A percentile compares a stretch with the other conserved stretches of the same genome.
Evolutionary conservation across 2,888 invertebrate genomes (phyloP).

Genomic region (Yponomeuta sedellus): DNA sequence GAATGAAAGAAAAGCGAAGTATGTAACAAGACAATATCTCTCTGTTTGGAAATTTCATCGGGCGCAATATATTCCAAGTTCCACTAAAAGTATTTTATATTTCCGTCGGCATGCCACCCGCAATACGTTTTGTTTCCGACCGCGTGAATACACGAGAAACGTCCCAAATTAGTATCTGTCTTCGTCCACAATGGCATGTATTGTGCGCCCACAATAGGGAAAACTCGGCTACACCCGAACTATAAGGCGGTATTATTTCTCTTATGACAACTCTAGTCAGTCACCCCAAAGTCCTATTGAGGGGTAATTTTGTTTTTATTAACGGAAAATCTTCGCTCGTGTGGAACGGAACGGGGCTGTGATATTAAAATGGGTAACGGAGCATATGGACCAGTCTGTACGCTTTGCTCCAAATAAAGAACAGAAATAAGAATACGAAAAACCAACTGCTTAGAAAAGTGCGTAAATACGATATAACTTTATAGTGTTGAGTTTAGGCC

Average conservation of each 20-base stretch:
- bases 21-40: slow-evolving; percentile 1
- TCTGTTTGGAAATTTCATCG: not conserved
- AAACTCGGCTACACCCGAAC: slow-evolving; percentile 36
- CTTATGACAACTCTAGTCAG: slow-evolving; percentile 34
- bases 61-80: slow-evolving; percentile 3
- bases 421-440: too few species aligned
- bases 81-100: slow-evolving; percentile 25
- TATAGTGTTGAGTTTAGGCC: too few species aligned
- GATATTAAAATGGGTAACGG: slow-evolving; percentile 4
- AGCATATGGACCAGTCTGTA: not conserved
- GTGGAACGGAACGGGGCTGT: not conserved
- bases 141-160: slow-evolving; percentile 34
- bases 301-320: slow-evolving; percentile 5
- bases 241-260: slow-evolving; percentile 43
- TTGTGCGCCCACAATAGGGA: slow-evolving; percentile 48
- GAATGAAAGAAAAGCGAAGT: not conserved
- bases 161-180: slow-evolving; percentile 62
- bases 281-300: slow-evolving; percentile 28
- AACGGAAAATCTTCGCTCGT: not conserved
- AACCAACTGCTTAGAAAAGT: too few species aligned
- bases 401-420: not conserved
- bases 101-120: slow-evolving; percentile 19
- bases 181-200: slow-evolving; percentile 43
- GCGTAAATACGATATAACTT: too few species aligned
- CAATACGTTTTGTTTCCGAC: slow-evolving; percentile 38